phyloP scores from a whole-genome alignment of 2,113 vertebrate species.

The Hipposideros armiger region DNA sequence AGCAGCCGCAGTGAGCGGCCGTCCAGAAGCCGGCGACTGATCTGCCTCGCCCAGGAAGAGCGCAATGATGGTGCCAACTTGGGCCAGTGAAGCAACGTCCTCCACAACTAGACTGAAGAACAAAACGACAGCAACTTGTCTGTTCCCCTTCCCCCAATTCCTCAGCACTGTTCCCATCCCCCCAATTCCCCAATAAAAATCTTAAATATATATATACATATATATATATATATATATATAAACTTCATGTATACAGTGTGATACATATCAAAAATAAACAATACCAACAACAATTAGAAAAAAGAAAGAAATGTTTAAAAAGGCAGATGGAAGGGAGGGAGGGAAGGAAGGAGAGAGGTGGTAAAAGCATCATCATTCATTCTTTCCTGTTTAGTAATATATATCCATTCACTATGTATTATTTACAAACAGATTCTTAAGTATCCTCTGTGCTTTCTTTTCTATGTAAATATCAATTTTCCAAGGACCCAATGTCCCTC shows the following conservation, averaged over 20 bases:
- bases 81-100: too few relatives aligned
- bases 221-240: too few relatives aligned
- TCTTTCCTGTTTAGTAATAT: neutral
- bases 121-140: too few relatives aligned
- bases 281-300: neutral
- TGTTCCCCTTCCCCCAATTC: too few relatives aligned
- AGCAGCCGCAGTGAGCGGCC: too few relatives aligned
- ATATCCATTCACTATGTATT: neutral
- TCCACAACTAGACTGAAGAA: too few relatives aligned
- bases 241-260: neutral
- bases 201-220: too few relatives aligned
- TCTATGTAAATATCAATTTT: neutral
- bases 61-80: too few relatives aligned
- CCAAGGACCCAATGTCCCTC: neutral
- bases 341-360: accelerated
- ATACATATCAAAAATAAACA: neutral
- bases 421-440: neutral
- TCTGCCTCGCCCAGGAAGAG: too few relatives aligned
- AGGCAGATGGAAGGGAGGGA: neutral
- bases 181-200: too few relatives aligned
- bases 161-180: too few relatives aligned
- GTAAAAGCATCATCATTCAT: neutral
- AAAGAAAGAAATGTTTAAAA: neutral
- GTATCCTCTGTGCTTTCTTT: neutral
- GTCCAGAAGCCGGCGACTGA: too few relatives aligned